Conservation (phyloP, 2,888 invertebrate species). For the Oligia fasciuncula region DNA sequence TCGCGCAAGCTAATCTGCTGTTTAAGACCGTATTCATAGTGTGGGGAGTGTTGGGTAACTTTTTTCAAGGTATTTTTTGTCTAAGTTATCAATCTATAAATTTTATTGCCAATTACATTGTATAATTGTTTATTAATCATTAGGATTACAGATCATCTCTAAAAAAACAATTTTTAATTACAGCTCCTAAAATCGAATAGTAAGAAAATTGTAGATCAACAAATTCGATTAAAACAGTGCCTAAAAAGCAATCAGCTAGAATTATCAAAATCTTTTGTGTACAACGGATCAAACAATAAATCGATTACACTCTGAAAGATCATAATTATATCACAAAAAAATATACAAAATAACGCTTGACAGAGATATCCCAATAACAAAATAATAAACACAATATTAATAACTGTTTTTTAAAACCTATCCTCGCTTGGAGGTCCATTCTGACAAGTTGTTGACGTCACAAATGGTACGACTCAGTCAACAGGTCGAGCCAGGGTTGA, state of each 20-base stretch:
- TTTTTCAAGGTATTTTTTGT: slow-evolving; percentile 3
- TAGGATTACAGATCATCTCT: background rate
- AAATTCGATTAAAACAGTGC: background rate
- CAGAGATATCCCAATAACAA: background rate
- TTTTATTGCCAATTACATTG: background rate
- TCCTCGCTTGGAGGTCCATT: background rate
- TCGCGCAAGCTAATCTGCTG: slow-evolving; percentile 84
- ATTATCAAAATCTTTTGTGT: background rate
- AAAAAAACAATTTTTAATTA: background rate
- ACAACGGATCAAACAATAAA: background rate
- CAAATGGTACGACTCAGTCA: slow-evolving; percentile 43
- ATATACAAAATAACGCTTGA: background rate
- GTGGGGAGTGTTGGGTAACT: background rate
- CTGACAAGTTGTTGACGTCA: slow-evolving; percentile 43
- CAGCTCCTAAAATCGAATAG: background rate
- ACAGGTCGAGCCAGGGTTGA: slow-evolving; percentile 50
- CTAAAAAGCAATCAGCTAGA: background rate
- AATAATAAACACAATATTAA: background rate
- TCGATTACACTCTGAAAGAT: background rate
- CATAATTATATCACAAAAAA: background rate
- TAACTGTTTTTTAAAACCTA: slow-evolving; percentile 21
- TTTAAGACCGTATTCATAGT: slow-evolving; percentile 78
- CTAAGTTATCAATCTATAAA: background rate
- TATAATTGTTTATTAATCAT: background rate
- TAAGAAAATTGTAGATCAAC: background rate